Evolutionary conservation across 2,797 vertebrate species (phyloP).

Genomic region (Apogon talboti): DNA sequence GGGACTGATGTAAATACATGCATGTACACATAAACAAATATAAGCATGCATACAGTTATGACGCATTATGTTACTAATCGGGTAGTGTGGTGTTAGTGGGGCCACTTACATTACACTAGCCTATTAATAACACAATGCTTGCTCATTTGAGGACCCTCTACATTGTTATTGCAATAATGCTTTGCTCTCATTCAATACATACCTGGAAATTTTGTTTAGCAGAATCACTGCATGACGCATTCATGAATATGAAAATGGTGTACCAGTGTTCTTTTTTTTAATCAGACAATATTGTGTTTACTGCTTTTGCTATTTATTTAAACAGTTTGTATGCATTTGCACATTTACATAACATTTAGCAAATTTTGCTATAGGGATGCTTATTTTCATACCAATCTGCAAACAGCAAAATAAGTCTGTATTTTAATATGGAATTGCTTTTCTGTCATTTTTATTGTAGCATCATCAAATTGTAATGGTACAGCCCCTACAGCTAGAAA

Average conservation of each 20-base stretch:
- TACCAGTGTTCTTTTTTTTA: slow-evolving; percentile 62
- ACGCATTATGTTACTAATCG: slow-evolving; percentile 39
- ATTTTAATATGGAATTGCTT: slow-evolving; percentile 5
- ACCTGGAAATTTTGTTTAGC: slow-evolving; percentile 27
- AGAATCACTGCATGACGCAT: slow-evolving; percentile 51
- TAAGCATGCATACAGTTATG: background rate
- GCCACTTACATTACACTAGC: too few species aligned
- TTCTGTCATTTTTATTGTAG: background rate
- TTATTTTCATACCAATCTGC: slow-evolving; percentile 29
- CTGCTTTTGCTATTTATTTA: slow-evolving; percentile 47
- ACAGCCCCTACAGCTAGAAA: slow-evolving; percentile 5
- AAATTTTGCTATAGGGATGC: slow-evolving; percentile 34
- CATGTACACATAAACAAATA: slow-evolving; percentile 9
- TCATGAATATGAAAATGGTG: slow-evolving; percentile 67
- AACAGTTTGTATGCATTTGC: slow-evolving; percentile 11
- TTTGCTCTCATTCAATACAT: slow-evolving; percentile 30
- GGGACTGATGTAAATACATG: slow-evolving; percentile 19
- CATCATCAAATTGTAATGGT: background rate
- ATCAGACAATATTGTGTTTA: slow-evolving; percentile 59
- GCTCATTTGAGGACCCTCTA: background rate
- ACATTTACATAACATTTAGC: slow-evolving; percentile 35
- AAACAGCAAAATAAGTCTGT: slow-evolving; percentile 27
- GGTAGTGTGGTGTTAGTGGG: slow-evolving; percentile 10
- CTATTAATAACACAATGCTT: background rate
- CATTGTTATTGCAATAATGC: slow-evolving; percentile 17